Percentiles rank a stretch among this genome's conserved stretches.
Evolutionary conservation across 2,888 invertebrate species (phyloP).

Genomic region (Sycophila texana): DNA sequence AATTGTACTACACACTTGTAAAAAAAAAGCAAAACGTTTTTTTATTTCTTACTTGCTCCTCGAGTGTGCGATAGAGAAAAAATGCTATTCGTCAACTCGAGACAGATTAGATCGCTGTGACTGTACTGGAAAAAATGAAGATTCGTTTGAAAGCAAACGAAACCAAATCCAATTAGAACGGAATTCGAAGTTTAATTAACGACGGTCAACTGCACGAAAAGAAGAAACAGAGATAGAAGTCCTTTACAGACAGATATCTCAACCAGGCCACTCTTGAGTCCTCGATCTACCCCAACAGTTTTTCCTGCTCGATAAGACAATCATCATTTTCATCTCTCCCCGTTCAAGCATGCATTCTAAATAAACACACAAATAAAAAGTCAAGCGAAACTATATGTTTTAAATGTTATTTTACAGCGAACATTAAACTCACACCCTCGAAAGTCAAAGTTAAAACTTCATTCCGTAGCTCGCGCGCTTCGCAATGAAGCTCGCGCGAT

Average conservation of each 20-base stretch:
- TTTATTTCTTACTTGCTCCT: neutral
- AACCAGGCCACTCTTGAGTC: neutral
- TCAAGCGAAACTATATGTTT: no score
- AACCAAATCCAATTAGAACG: slow-evolving; percentile 70
- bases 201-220: slow-evolving; percentile 32
- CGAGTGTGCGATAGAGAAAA: neutral
- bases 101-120: slow-evolving; percentile 38
- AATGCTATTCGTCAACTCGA: slow-evolving; percentile 34
- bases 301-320: no score
- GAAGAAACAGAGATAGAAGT: slow-evolving; percentile 24
- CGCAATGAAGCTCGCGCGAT: slow-evolving; percentile 53
- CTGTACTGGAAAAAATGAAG: slow-evolving; percentile 11
- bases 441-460: no score
- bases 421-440: no score
- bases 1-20: neutral
- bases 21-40: neutral
- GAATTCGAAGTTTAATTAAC: slow-evolving; percentile 68
- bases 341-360: no score
- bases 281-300: neutral
- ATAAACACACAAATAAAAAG: no score
- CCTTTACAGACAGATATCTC: neutral
- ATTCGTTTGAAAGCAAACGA: slow-evolving; percentile 47
- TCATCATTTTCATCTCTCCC: no score
- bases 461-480: no score
- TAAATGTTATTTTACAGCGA: no score